Evolutionary conservation across 2,113 vertebrate genomes (phyloP).

Genomic region (Machaerirhynchus nigripectus): DNA sequence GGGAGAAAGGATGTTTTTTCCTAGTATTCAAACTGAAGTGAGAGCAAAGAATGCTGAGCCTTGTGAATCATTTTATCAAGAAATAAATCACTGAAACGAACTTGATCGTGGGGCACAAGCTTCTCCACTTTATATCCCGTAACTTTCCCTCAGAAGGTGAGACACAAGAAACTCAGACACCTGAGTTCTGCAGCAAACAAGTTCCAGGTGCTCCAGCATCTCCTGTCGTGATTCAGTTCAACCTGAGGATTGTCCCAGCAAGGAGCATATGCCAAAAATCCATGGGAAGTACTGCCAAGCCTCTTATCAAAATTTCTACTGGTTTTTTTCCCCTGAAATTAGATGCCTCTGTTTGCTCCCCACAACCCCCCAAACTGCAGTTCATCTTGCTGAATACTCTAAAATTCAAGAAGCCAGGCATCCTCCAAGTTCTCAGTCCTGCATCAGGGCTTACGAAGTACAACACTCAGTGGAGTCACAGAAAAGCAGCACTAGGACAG

Average conservation of each 20-base stretch:
- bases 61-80: background rate
- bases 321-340: background rate
- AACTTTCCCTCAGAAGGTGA: background rate
- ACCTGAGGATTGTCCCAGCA: background rate
- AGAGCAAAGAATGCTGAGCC: background rate
- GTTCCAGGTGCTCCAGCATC: background rate
- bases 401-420: background rate
- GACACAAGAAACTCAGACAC: background rate
- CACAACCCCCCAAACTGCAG: background rate
- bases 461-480: background rate
- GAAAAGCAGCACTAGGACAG: background rate
- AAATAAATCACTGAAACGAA: background rate
- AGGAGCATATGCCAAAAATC: background rate
- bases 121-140: background rate
- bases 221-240: background rate
- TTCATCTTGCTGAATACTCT: background rate
- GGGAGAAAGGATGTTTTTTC: background rate
- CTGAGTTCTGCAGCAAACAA: background rate
- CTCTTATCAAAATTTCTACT: background rate
- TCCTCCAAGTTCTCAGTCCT: background rate
- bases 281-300: background rate
- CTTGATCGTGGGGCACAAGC: accelerated
- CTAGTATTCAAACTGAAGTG: background rate
- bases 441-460: background rate
- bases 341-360: accelerated